A percentile compares a stretch with the other conserved stretches of the same genome.
These are phyloP conservation scores for Sminthurinus aureus DNA, from an alignment of 2,888 invertebrate species.

Conservation along the genomic window DNA sequence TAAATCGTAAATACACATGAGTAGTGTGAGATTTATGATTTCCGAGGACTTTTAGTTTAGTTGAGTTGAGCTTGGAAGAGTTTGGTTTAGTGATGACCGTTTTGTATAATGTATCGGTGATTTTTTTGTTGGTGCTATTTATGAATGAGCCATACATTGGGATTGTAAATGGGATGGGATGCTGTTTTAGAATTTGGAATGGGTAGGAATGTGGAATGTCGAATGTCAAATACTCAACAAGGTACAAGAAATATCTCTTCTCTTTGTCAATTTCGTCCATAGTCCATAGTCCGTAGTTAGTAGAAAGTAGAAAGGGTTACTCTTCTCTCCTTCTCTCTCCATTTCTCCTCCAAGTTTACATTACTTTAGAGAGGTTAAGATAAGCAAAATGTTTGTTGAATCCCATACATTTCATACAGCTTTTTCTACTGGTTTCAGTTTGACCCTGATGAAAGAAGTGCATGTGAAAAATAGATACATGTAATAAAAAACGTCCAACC, in stretches of 20 bases:
- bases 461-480: not conserved
- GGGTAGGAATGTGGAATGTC: not conserved
- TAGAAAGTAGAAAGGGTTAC: conserved; percentile 38
- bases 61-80: not conserved
- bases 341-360: too few species aligned
- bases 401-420: not conserved
- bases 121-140: not conserved
- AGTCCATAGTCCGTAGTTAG: not conserved
- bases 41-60: not conserved
- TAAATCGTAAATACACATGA: conserved; percentile 22
- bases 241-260: conserved; percentile 32
- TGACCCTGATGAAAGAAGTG: not conserved
- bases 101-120: not conserved
- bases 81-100: not conserved
- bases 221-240: conserved; percentile 38
- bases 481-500: not conserved
- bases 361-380: too few species aligned
- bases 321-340: too few species aligned
- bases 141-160: not conserved
- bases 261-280: conserved; percentile 23
- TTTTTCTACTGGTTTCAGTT: not conserved
- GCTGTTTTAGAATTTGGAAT: not conserved
- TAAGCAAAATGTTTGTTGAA: conserved; percentile 25
- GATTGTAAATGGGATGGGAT: not conserved
- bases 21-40: conserved; percentile 26